Conservation (phyloP, 1,140 invertebrate genomes). For the Magallana ariakensis region DNA sequence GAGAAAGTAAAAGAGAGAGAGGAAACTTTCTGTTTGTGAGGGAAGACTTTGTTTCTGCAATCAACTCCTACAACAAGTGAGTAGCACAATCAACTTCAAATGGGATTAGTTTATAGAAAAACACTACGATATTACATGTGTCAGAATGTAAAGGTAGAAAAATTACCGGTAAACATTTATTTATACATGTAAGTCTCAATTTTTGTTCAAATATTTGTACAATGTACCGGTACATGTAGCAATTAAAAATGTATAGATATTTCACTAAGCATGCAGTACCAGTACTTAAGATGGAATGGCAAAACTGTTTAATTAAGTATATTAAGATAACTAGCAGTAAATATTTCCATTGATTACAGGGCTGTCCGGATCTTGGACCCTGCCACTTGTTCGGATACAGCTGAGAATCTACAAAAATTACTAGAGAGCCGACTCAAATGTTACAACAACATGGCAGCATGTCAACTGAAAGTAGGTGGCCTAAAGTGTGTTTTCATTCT, state of each 20-base stretch:
- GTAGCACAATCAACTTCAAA: neutral
- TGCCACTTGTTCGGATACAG: constrained; percentile 52
- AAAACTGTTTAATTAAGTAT: too few relatives aligned
- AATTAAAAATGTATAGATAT: too few relatives aligned
- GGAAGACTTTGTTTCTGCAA: constrained; percentile 87
- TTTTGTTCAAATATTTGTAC: too few relatives aligned
- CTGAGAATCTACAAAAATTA: constrained; percentile 79
- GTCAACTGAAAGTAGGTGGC: constrained; percentile 87
- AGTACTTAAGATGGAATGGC: too few relatives aligned
- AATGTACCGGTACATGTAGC: too few relatives aligned
- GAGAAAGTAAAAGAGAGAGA: constrained; percentile 88
- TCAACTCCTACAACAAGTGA: constrained; percentile 88
- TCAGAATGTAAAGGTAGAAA: too few relatives aligned
- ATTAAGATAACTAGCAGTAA: too few relatives aligned
- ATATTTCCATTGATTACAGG: constrained; percentile 71
- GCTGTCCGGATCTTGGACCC: constrained; percentile 90
- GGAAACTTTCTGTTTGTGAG: constrained; percentile 94
- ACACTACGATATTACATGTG: too few relatives aligned
- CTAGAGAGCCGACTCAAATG: constrained; percentile 90
- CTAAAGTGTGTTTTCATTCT: neutral
- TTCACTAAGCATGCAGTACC: too few relatives aligned
- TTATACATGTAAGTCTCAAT: too few relatives aligned
- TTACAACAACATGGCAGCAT: constrained; percentile 93
- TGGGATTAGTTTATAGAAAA: too few relatives aligned
- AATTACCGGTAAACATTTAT: too few relatives aligned